phyloP scores from a whole-genome alignment of 2,888 invertebrate genomes.

The Folsomia candida region DNA sequence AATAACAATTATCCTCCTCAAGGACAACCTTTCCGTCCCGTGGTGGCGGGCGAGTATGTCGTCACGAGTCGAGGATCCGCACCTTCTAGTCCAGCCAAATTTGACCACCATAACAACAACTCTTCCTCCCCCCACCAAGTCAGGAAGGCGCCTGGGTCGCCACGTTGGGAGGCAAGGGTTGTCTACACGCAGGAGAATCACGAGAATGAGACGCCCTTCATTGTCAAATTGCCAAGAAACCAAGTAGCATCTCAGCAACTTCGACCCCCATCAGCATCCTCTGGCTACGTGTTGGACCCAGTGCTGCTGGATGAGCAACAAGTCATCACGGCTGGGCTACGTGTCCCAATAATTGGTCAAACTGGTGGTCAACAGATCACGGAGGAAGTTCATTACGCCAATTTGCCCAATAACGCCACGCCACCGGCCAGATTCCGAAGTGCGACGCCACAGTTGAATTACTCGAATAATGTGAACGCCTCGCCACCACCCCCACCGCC shows the following conservation, averaged over 20 bases:
- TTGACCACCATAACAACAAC: conserved; percentile 29
- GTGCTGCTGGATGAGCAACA: conserved; percentile 39
- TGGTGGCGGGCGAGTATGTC: conserved; percentile 14
- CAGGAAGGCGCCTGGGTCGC: conserved; percentile 34
- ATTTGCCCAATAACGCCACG: conserved; percentile 33
- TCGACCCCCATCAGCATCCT: background rate
- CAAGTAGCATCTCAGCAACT: conserved; percentile 18
- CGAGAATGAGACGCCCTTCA: conserved; percentile 38
- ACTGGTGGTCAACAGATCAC: conserved; percentile 12
- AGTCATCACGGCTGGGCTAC: conserved; percentile 45
- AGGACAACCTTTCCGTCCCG: conserved; percentile 36
- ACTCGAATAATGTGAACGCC: conserved; percentile 17
- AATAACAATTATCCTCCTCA: conserved; percentile 33
- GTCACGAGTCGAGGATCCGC: conserved; percentile 27
- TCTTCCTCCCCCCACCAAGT: background rate
- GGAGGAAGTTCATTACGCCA: conserved; percentile 43
- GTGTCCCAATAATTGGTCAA: conserved; percentile 40
- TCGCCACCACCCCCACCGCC: conserved; percentile 48
- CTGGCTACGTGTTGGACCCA: conserved; percentile 10
- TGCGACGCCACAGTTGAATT: conserved; percentile 22
- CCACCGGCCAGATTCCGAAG: conserved; percentile 24
- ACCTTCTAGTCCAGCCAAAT: conserved; percentile 40
- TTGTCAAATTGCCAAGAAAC: conserved; percentile 42
- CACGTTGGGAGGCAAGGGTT: conserved; percentile 48
- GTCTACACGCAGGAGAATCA: conserved; percentile 47